phyloP scores from a whole-genome alignment of 2,888 invertebrate species.

The Apamea sordens region DNA sequence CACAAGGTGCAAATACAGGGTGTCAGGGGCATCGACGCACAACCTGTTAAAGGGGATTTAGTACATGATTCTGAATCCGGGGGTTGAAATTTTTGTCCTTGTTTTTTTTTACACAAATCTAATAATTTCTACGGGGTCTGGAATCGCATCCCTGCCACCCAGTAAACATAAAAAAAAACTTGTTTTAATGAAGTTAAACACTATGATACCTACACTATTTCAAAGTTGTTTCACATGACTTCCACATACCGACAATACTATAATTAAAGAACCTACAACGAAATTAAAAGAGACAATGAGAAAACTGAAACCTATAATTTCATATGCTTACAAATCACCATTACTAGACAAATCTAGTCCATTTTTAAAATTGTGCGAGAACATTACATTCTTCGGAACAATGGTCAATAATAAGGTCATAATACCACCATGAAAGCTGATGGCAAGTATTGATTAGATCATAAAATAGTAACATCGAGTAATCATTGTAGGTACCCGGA shows the following conservation, averaged over 20 bases:
- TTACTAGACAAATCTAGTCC: not conserved
- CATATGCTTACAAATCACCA: not conserved
- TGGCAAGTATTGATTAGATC: slow-evolving; percentile 42
- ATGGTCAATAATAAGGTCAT: slow-evolving; percentile 45
- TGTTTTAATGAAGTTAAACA: too few relatives aligned
- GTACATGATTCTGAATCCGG: too few relatives aligned
- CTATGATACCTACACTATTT: too few relatives aligned
- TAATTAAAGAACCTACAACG: not conserved
- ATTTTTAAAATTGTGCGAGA: slow-evolving; percentile 7
- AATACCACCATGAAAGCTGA: slow-evolving; percentile 6
- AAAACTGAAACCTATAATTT: not conserved
- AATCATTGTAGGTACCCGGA: slow-evolving; percentile 30
- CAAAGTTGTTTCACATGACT: too few relatives aligned
- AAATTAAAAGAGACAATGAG: not conserved
- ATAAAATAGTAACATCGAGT: slow-evolving; percentile 19
- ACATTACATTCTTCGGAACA: slow-evolving; percentile 33
- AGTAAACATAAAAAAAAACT: too few relatives aligned
- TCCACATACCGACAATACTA: too few relatives aligned
- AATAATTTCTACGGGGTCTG: too few relatives aligned
- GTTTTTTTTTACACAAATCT: too few relatives aligned
- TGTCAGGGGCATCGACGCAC: too few relatives aligned
- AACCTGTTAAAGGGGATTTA: too few relatives aligned
- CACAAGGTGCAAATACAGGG: not conserved
- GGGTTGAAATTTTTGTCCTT: too few relatives aligned
- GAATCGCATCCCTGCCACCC: too few relatives aligned